Evolutionary conservation across 2,888 invertebrate genomes (phyloP), one percentile per base, ranked within the genome.

Genomic region (Rhagonycha fulva): DNA sequence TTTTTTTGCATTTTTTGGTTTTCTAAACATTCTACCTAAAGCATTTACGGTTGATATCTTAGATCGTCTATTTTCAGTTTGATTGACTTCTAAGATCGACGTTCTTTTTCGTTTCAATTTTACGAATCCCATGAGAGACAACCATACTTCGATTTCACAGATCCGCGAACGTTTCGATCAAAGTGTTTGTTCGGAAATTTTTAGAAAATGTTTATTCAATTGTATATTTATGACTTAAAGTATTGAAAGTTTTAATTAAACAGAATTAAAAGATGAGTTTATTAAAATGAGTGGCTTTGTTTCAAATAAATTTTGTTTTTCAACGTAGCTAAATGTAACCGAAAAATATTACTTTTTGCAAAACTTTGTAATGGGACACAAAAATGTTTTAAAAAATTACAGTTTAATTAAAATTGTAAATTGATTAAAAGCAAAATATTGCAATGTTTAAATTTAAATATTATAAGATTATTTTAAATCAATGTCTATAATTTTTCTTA

Each of bases 31-130:
- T 72, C 30, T 67, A 61, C 67, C 66, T 68, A 68, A 73, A 73
- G 71, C 70, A 73, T 73, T 73, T 67, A 70, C 19, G 63, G 72
- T 70, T 69, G 72, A 72, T 71, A 47, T 70, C 71, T 32, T 24
- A 71, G 73, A 71, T 76, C 70, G 67, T 67, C 32, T 70, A 71
- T 76, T 72, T 76, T 76, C 76, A 71, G 76, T 76, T 60, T 74
- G 76, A 76, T 76, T 74, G 74, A 76, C 76, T 76, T 68, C 70
- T 23, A 32, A 70, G 70, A 76, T 76, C 71, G 76, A 71, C 71
- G 74, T 70, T 73, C 68, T 19, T 74, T 73, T 71, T 74, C 74
- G 68, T 68, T 68, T 70, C 67, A 70, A 76, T 76, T 74, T 74
- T 76, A 76, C 67, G 76, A 71, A 76, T 69, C 76, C 74, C 66